phyloP scores from a whole-genome alignment of 1,140 invertebrate species.

The Rhopalosiphum maidis region DNA sequence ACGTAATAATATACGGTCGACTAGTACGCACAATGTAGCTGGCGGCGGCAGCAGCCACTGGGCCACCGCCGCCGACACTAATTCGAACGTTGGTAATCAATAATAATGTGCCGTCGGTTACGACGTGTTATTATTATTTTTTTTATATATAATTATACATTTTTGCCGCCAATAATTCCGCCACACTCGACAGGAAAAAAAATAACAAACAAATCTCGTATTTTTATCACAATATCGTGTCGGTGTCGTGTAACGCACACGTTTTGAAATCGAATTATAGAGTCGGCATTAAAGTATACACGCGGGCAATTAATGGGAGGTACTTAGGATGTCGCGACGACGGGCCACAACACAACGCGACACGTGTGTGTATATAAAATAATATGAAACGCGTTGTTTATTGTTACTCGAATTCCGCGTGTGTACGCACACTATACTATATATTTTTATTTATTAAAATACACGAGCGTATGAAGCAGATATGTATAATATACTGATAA shows the following conservation, averaged over 20 bases:
- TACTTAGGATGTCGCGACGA: neutral
- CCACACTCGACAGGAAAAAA: neutral
- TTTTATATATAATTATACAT: neutral
- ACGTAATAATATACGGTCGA: neutral
- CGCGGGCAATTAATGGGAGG: neutral
- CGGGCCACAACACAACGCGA: neutral
- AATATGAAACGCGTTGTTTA: neutral
- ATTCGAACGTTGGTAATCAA: slow-evolving; percentile 29
- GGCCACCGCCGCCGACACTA: neutral
- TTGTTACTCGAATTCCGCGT: neutral
- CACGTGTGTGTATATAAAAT: neutral
- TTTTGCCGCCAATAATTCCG: neutral
- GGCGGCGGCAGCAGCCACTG: neutral
- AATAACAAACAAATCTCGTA: neutral
- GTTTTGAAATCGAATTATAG: neutral
- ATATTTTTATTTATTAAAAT: neutral
- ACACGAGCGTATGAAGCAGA: neutral
- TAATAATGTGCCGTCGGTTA: neutral
- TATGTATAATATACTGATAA: neutral
- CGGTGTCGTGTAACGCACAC: neutral
- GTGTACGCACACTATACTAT: too few species aligned
- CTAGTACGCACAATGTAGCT: slow-evolving; percentile 1
- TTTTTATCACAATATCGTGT: neutral
- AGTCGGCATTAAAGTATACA: neutral
- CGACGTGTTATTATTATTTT: neutral